These are phyloP conservation scores for Ageneiosus marmoratus DNA, from an alignment of 2,113 vertebrate species.

Conservation along the genomic window DNA sequence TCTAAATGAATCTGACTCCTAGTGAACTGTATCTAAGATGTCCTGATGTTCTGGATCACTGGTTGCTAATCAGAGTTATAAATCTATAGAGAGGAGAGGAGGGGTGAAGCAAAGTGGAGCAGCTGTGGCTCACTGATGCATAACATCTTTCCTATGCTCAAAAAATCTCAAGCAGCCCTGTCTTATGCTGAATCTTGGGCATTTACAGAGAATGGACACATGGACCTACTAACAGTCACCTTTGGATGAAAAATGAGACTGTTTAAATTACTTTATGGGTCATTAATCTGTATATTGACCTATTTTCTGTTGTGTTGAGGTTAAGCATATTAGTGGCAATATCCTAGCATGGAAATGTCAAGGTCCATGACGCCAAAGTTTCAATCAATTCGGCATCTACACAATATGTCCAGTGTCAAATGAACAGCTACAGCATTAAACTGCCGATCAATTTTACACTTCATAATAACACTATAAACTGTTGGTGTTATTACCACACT, in stretches of 20 bases:
- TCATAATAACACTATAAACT: neutral
- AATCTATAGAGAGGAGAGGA: constrained; percentile 29
- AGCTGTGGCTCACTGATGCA: constrained; percentile 47
- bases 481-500: constrained; percentile 7
- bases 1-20: constrained; percentile 22
- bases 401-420: neutral
- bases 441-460: neutral
- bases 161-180: constrained; percentile 15
- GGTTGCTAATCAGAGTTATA: constrained; percentile 50
- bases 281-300: constrained; percentile 28
- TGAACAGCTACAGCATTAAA: neutral
- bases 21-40: constrained; percentile 37
- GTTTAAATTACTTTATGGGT: constrained; percentile 31
- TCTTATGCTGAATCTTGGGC: neutral
- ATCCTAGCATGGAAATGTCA: constrained; percentile 17
- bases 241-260: constrained; percentile 36
- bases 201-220: constrained; percentile 30
- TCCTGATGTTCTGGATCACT: constrained; percentile 51
- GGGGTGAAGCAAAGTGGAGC: constrained; percentile 17
- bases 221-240: constrained; percentile 19
- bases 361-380: neutral
- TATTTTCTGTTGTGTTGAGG: neutral
- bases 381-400: neutral
- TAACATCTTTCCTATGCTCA: constrained; percentile 30
- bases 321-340: constrained; percentile 10